These are phyloP conservation scores for Anguilla anguilla DNA, from an alignment of 2,797 vertebrate species.

Conservation along the genomic window DNA sequence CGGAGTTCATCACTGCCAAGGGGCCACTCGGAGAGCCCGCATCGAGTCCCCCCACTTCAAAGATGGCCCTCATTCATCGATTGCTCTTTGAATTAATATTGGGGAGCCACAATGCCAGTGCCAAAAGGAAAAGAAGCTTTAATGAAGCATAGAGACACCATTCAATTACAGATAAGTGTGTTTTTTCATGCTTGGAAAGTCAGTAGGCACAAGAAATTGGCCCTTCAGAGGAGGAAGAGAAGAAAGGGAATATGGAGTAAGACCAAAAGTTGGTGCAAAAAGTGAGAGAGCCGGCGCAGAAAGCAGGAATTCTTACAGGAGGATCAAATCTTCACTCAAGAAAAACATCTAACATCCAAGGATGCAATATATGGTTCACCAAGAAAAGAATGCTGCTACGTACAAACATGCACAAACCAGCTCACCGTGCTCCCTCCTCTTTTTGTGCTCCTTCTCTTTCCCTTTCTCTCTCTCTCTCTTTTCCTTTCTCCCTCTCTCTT, in stretches of 20 bases:
- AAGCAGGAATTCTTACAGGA: conserved; percentile 44
- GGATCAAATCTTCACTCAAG: background rate
- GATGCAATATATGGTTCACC: background rate
- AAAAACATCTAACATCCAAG: background rate
- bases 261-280: background rate
- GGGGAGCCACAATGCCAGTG: conserved; percentile 99
- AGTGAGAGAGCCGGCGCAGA: conserved; percentile 37
- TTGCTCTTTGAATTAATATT: conserved; percentile 99
- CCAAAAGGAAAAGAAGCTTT: conserved; percentile 98
- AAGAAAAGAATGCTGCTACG: background rate
- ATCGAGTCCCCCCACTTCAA: conserved; percentile 95
- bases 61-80: conserved; percentile 99
- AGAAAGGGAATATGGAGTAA: conserved; percentile 25
- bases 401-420: background rate
- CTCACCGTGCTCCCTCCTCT: conserved; percentile 7
- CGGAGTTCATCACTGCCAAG: conserved; percentile 96
- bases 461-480: conserved; percentile 20
- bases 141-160: conserved; percentile 99
- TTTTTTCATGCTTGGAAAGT: conserved; percentile 89
- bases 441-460: background rate
- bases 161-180: conserved; percentile 99
- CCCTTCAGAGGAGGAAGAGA: conserved; percentile 63
- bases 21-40: conserved; percentile 89
- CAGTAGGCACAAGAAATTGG: conserved; percentile 72
- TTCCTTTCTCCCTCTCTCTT: conserved; percentile 46